A percentile compares a stretch with the other conserved stretches of the same genome.
Conservation (phyloP, 2,888 invertebrate species). For the Temnothorax rugatulus region DNA sequence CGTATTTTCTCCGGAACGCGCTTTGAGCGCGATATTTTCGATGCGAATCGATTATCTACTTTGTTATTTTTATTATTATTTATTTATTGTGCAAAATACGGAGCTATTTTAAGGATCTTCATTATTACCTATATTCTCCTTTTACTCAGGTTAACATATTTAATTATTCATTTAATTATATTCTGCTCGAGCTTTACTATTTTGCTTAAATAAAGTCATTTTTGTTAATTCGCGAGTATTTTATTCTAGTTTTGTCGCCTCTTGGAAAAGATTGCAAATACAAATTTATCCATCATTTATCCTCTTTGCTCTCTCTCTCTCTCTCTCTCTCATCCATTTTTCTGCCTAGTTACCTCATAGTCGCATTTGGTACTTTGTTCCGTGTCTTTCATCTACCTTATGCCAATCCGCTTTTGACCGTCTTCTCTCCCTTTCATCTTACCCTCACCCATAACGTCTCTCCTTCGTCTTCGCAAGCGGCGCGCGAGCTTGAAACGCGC, state of each 20-base stretch:
- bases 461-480: constrained; percentile 49
- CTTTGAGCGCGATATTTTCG: background rate
- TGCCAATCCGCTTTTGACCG: constrained; percentile 22
- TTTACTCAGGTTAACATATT: background rate
- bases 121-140: background rate
- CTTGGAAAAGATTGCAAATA: background rate
- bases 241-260: constrained; percentile 3
- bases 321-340: constrained; percentile 2
- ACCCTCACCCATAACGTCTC: background rate
- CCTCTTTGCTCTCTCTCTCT: background rate
- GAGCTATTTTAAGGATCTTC: background rate
- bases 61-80: background rate
- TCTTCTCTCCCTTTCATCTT: constrained; percentile 37
- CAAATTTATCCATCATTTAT: constrained; percentile 22
- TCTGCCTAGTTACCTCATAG: background rate
- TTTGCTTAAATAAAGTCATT: background rate
- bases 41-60: background rate
- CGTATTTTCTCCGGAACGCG: constrained; percentile 6
- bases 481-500: constrained; percentile 74
- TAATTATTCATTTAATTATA: constrained; percentile 4
- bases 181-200: background rate
- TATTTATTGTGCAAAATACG: background rate
- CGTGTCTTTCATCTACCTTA: constrained; percentile 30
- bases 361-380: constrained; percentile 31
- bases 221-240: background rate